Evolutionary conservation across 2,888 invertebrate genomes (phyloP).

Genomic region (Artemia sinica): DNA sequence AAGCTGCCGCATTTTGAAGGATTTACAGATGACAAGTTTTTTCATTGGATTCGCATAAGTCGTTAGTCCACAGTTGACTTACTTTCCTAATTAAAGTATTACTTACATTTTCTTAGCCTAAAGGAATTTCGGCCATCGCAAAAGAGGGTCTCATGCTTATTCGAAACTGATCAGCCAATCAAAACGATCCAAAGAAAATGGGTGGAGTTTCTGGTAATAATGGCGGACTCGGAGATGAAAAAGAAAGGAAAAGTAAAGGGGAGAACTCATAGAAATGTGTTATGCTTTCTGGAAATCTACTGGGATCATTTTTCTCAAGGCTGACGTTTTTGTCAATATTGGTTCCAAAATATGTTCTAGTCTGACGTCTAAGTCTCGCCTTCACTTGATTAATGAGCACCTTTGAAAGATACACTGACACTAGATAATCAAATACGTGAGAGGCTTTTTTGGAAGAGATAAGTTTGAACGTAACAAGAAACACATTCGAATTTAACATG

Average conservation of each 20-base stretch:
- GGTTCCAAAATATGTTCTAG: conserved; percentile 5
- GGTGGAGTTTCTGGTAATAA: background rate
- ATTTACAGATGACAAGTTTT: conserved; percentile 9
- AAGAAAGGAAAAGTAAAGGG: background rate
- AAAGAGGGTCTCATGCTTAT: too few relatives aligned
- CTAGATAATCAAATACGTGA: too few relatives aligned
- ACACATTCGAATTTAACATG: too few relatives aligned
- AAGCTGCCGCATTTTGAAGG: conserved; percentile 10
- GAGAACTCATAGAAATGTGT: background rate
- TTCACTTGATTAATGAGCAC: conserved; percentile 10
- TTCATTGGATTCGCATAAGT: conserved; percentile 9
- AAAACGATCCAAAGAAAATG: background rate
- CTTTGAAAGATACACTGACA: too few relatives aligned
- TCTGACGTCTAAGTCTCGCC: background rate
- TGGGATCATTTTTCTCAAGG: background rate
- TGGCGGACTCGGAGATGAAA: conserved; percentile 1
- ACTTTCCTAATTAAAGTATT: conserved; percentile 10
- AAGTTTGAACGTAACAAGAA: too few relatives aligned
- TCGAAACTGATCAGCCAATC: background rate
- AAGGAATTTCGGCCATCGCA: background rate
- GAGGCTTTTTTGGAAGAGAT: too few relatives aligned
- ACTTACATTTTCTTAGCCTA: background rate
- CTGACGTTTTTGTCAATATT: conserved; percentile 6
- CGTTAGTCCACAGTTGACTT: conserved; percentile 12
- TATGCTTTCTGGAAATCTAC: conserved; percentile 10